Evolutionary conservation across 2,113 vertebrate species (phyloP).

Genomic region (Otus sunia): DNA sequence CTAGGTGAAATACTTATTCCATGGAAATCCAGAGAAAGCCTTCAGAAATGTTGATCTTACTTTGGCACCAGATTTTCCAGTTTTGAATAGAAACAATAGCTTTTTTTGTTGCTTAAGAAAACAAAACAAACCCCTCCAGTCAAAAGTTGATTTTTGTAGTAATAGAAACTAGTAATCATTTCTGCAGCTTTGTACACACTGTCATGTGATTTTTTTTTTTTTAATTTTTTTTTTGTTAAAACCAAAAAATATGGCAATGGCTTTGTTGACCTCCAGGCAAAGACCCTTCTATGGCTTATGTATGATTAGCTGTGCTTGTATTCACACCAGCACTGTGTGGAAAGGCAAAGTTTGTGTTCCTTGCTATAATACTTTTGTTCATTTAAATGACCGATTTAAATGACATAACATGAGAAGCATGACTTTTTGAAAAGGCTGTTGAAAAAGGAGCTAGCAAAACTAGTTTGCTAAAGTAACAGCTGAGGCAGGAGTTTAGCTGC

Average conservation of each 20-base stretch:
- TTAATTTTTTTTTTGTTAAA: too few relatives aligned
- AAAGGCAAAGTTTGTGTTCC: not conserved
- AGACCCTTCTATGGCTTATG: not conserved
- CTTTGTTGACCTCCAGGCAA: not conserved
- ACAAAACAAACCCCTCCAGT: not conserved
- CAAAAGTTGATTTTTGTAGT: not conserved
- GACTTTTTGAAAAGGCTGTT: not conserved
- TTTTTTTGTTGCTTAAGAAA: not conserved
- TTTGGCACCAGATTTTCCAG: not conserved
- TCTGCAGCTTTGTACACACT: not conserved
- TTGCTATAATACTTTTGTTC: not conserved
- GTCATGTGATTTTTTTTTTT: not conserved
- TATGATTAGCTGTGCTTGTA: not conserved
- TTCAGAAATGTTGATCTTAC: not conserved
- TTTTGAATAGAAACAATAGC: not conserved
- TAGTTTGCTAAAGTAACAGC: not conserved
- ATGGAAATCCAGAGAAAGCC: not conserved
- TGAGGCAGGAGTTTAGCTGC: not conserved
- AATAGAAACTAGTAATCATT: not conserved
- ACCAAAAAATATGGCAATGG: fast-evolving
- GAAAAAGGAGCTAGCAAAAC: not conserved
- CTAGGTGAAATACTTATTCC: not conserved
- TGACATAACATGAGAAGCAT: not conserved
- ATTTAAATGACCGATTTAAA: not conserved
- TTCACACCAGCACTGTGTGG: not conserved